A percentile compares a stretch with the other conserved stretches of the same genome.
Evolutionary conservation across 2,113 vertebrate genomes (phyloP).

Genomic region (Sakesphorus luctuosus): DNA sequence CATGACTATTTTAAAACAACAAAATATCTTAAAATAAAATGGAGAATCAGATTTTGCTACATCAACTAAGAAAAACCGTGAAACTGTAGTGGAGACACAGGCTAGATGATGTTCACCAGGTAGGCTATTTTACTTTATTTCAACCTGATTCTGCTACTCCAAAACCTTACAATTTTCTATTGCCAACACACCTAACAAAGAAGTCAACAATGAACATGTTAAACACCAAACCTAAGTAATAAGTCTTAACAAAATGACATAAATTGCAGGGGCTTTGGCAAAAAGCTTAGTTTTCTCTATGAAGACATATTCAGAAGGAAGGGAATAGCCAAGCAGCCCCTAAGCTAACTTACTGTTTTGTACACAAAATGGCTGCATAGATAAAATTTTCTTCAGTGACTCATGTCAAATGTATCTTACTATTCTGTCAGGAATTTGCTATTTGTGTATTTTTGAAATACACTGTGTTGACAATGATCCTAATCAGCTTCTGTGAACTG

Average conservation of each 20-base stretch:
- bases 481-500: constrained; percentile 27
- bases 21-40: not conserved
- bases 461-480: not conserved
- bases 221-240: not conserved
- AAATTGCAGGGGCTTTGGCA: not conserved
- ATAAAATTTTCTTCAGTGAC: not conserved
- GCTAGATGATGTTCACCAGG: not conserved
- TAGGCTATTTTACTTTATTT: not conserved
- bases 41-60: not conserved
- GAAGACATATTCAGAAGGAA: not conserved
- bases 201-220: not conserved
- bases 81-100: not conserved
- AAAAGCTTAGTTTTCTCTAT: not conserved
- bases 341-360: not conserved
- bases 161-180: not conserved
- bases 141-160: not conserved
- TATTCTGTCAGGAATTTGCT: constrained; percentile 2
- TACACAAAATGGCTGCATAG: not conserved
- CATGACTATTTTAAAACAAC: not conserved
- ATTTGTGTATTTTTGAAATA: not conserved
- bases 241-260: not conserved
- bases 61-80: not conserved
- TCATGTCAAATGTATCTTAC: not conserved
- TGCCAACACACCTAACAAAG: not conserved
- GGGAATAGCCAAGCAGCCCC: not conserved